phyloP scores from a whole-genome alignment of 1,140 invertebrate genomes.

The Steinernema khuongi region DNA sequence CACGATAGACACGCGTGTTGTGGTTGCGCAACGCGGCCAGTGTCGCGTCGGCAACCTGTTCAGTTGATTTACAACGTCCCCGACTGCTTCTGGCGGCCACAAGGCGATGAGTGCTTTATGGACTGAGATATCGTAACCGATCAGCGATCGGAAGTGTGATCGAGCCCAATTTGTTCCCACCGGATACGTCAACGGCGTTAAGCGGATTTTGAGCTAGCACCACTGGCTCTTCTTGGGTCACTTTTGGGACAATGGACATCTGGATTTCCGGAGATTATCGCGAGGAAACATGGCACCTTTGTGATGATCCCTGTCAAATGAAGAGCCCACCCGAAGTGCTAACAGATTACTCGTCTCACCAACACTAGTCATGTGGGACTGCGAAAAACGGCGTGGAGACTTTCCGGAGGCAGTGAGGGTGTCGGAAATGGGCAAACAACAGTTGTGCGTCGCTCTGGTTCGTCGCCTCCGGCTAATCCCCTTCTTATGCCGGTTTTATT shows the following conservation, averaged over 20 bases:
- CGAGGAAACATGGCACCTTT: not conserved
- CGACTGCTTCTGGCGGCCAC: not conserved
- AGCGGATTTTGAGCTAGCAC: not conserved
- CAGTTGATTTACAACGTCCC: not conserved
- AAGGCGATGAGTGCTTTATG: not conserved
- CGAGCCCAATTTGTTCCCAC: not conserved
- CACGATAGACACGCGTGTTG: not conserved
- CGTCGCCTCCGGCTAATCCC: not conserved
- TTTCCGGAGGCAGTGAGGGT: not conserved
- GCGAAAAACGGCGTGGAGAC: not conserved
- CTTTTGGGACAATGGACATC: not conserved
- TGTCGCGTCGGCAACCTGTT: not conserved
- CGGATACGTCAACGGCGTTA: not conserved
- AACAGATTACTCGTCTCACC: not conserved
- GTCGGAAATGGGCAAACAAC: not conserved
- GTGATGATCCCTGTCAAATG: not conserved
- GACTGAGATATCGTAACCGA: not conserved
- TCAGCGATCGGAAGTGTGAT: not conserved
- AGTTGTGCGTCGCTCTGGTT: not conserved
- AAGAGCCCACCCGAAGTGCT: not conserved
- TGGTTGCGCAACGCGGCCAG: not conserved
- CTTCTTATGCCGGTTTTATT: not conserved
- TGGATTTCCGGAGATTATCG: not conserved
- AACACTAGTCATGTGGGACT: not conserved
- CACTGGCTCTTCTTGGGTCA: not conserved